Conservation (phyloP, 1,140 invertebrate species). For the Zaprionus ghesquierei region DNA sequence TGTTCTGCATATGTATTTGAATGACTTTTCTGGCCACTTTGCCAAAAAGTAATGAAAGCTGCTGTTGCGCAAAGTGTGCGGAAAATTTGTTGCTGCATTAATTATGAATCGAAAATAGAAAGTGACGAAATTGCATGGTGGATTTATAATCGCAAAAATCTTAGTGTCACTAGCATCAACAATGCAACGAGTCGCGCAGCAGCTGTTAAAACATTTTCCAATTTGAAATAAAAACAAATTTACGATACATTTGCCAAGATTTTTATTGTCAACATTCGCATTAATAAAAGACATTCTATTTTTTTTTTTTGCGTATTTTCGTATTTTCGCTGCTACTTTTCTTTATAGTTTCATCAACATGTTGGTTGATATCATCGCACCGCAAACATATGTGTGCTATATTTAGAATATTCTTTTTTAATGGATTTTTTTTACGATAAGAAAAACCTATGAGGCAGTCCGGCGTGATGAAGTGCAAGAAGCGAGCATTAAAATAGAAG, state of each 20-base stretch:
- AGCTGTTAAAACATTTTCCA: neutral
- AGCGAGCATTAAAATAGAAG: neutral
- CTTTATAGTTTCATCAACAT: slow-evolving; percentile 24
- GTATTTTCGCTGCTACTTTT: neutral
- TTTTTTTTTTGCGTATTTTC: neutral
- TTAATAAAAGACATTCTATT: neutral
- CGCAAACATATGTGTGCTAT: neutral
- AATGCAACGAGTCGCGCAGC: neutral
- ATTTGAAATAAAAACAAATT: slow-evolving; percentile 14
- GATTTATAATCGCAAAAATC: neutral
- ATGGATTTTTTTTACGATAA: slow-evolving; percentile 15
- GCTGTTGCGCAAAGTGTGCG: neutral
- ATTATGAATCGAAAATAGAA: slow-evolving; percentile 55
- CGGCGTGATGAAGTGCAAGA: neutral
- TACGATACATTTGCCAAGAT: slow-evolving; percentile 15
- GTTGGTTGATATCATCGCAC: slow-evolving; percentile 40
- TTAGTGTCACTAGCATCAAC: neutral
- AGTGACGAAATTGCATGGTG: slow-evolving; percentile 44
- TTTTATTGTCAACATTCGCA: slow-evolving; percentile 35
- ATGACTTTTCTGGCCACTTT: slow-evolving; percentile 30
- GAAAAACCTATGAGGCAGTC: slow-evolving; percentile 11
- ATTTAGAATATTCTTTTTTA: slow-evolving; percentile 31
- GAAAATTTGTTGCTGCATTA: slow-evolving; percentile 34
- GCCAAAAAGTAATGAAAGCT: slow-evolving; percentile 7
- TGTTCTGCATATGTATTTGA: neutral